Percentiles rank a stretch among this genome's conserved stretches.
Evolutionary conservation across 1,140 invertebrate species (phyloP).

Genomic region (Augochlora pura): DNA sequence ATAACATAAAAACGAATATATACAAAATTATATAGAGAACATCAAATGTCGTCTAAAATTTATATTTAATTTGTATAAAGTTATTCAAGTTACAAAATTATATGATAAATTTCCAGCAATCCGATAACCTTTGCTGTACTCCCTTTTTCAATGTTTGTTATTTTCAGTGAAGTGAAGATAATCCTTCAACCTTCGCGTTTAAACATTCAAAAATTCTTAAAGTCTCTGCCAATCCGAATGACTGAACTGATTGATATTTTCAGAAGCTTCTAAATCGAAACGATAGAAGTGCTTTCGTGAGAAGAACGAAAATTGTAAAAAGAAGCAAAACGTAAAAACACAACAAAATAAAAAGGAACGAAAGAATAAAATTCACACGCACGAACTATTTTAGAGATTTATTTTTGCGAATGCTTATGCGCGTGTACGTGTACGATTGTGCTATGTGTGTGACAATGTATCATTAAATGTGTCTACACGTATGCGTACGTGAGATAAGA

Average conservation of each 20-base stretch:
- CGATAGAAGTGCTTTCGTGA: conserved; percentile 12
- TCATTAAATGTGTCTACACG: conserved; percentile 33
- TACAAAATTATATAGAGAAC: neutral
- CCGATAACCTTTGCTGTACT: conserved; percentile 48
- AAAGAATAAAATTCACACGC: conserved; percentile 46
- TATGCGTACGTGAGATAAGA: conserved; percentile 14
- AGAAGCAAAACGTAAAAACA: neutral
- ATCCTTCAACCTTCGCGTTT: conserved; percentile 23
- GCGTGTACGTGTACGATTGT: conserved; percentile 63
- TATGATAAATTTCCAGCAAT: neutral
- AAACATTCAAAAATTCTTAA: conserved; percentile 7
- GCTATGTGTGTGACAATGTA: conserved; percentile 47
- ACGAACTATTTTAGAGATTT: conserved; percentile 71
- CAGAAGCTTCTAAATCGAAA: conserved; percentile 14
- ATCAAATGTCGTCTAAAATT: neutral
- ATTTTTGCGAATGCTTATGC: conserved; percentile 71
- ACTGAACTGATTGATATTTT: conserved; percentile 32
- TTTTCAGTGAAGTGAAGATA: conserved; percentile 32
- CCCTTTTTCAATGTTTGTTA: conserved; percentile 22
- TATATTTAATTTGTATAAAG: neutral
- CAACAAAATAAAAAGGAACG: neutral
- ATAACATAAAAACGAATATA: neutral
- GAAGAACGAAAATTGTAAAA: conserved; percentile 7
- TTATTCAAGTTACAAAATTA: neutral
- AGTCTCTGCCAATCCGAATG: conserved; percentile 33